phyloP scores from a whole-genome alignment of 1,140 invertebrate genomes.

The Apis laboriosa region DNA sequence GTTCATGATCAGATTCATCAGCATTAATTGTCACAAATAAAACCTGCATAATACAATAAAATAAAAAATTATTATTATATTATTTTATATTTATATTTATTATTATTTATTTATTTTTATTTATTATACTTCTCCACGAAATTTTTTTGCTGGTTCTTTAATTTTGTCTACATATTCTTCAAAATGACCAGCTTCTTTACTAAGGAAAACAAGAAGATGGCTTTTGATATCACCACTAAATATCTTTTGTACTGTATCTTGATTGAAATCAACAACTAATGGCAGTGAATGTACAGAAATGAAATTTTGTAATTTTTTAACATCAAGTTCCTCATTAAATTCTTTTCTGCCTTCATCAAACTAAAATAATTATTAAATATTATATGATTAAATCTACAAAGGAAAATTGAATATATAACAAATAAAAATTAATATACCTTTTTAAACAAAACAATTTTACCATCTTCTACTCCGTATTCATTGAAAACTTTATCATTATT shows the following conservation, averaged over 20 bases:
- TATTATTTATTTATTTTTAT: constrained; percentile 6
- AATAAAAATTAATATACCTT: constrained; percentile 83
- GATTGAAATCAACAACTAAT: constrained; percentile 98
- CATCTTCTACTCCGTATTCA: constrained; percentile 88
- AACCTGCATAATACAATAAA: constrained; percentile 78
- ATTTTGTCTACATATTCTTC: constrained; percentile 89
- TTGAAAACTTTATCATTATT: constrained; percentile 88
- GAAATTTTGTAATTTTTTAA: constrained; percentile 90
- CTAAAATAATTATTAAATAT: constrained; percentile 78
- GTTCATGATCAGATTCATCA: constrained; percentile 96
- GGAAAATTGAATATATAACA: neutral
- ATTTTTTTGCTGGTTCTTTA: constrained; percentile 91
- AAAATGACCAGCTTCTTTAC: constrained; percentile 92
- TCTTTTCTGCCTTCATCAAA: constrained; percentile 96
- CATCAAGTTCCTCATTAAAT: constrained; percentile 87
- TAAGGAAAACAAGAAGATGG: constrained; percentile 97
- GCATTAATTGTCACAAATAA: constrained; percentile 98
- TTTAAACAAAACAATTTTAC: constrained; percentile 93
- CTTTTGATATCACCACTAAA: constrained; percentile 99
- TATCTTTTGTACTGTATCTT: constrained; percentile 98
- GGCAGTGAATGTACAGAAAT: constrained; percentile 93
- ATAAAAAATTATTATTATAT: neutral
- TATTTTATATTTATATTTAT: neutral
- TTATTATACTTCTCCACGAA: constrained; percentile 89
- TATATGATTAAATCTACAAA: constrained; percentile 24